Base-by-base conservation (phyloP, 2,888 invertebrate genomes). In the Drosophila phalerata region DNA sequence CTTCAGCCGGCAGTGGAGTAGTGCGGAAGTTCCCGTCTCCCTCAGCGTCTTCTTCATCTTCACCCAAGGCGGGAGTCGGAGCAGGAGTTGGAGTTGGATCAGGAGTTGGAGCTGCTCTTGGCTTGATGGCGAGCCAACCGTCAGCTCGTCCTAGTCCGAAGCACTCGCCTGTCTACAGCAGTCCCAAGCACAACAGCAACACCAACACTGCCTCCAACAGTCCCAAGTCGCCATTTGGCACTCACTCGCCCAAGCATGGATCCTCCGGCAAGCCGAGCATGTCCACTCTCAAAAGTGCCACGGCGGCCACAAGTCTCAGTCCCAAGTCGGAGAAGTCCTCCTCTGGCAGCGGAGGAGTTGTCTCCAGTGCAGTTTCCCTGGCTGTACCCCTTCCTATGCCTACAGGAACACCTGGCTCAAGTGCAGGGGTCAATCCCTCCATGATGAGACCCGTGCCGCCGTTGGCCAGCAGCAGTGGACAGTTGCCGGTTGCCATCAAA, bases 191-290 rank as follows among this genome's bases (percentile, higher is more conserved):
- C 73, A 96, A 95, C 89, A 96, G 96, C 5, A 96, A 96, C 89
- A 96, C 96, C 5, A 96, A 96, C 57, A 92, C 95, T 11, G 95
- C 95, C 19, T 95, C 95, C 69, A 95, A 96, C 61, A 96, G 96
- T 92, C 96, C 96, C 81, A 97, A 96, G 93, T 96, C 95, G 89
- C 91, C 91, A 2, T 96, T 96, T 90, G 95, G 95, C 53, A 95
- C 96, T 17, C 95, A 95, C 13, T 97, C 97, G 15, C 97, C 97
- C 19, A 97, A 97, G 91, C 97, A 97, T 81, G 94, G 94, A 81
- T 92, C 92, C 13, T 95, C 96, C 1, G 97, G 97, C 0, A 97
- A 97, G 90, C 97, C 97, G 0, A 97, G 97, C 88, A 97, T 97
- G 96, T 97, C 97, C 0, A 95, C 97, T 0, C 92, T 97, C 22